Base-by-base conservation (phyloP, 1,140 invertebrate species). In the Aleiodes sp. region DNA sequence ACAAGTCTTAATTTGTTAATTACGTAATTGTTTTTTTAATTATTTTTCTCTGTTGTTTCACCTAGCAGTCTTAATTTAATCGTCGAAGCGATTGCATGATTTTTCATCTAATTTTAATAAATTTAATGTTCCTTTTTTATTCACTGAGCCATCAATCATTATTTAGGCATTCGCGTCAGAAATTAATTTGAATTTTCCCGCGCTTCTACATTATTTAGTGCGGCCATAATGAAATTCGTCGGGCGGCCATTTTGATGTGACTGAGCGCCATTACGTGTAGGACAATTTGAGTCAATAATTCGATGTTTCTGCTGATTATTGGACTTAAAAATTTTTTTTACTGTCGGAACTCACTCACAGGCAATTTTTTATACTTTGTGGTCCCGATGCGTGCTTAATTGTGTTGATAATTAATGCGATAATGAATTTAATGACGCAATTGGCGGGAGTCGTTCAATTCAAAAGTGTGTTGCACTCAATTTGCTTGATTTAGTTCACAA, bases 401-500 rank as follows among this genome's bases (percentile, higher is more conserved):
- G 21, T 41, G 46, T 14, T 65, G 2, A 16, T n/a, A 24, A 29
- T 33, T 16, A 39, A 10, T 28, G 24, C 26, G 41, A 46, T 52
- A 52, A 52, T 52, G 41, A 46, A 19, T 46, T 4, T 16, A 46
- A 46, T 46, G 6, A 14, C 19, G 12, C 19, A n/a, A 16, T 46
- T 35, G 31, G 10, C 4, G 31, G 31, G 31, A 35, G 31, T 6
- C 31, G 37, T 24, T 14, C 33, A 26, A 41, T 33, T 61, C n/a
- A 62, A 41, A 57, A 39, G 37, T 41, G 24, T 39, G 26, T 59
- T 29, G 14, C 19, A 63, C 26, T 26, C 81, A 82, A 86, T 71
- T 76, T 86, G 80, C 78, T 83, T 85, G 76, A 80, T 82, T 75
- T 79, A 83, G 78, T 85, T 86, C 85, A 86, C 75, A 86, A 82